Percentiles rank a stretch among this genome's conserved stretches.
Conservation (phyloP, 2,113 vertebrate genomes). For the Stomatorhinus ivindoensis region DNA sequence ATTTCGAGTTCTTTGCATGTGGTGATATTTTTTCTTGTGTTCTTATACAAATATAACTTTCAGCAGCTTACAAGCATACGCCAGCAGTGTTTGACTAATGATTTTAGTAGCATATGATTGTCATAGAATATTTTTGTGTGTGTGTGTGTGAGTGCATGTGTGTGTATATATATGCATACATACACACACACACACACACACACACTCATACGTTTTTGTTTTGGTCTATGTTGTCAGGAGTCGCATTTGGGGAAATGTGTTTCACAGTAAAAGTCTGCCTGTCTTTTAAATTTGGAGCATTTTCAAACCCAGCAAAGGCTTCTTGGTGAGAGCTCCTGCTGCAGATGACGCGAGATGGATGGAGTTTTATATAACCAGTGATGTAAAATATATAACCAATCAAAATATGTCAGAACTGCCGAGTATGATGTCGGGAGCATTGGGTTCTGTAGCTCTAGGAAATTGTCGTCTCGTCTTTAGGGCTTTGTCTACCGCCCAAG, state of each 20-base stretch:
- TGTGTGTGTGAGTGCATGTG: too few species aligned
- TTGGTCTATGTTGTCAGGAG: not conserved
- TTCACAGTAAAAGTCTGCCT: not conserved
- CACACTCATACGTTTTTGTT: not conserved
- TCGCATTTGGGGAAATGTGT: not conserved
- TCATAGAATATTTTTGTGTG: not conserved
- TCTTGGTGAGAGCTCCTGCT: not conserved
- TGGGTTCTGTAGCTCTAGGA: not conserved
- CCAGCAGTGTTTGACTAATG: not conserved
- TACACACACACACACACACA: not conserved
- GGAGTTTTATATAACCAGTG: not conserved
- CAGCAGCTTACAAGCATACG: not conserved
- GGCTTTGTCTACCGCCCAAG: not conserved
- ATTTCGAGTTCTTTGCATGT: not conserved
- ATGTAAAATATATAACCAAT: not conserved
- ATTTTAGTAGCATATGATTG: not conserved
- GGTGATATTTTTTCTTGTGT: not conserved
- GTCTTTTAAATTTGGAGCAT: not conserved
- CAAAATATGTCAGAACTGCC: constrained; percentile 1
- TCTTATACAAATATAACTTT: not conserved
- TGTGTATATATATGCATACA: not conserved
- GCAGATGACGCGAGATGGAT: not conserved
- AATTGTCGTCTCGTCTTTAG: not conserved
- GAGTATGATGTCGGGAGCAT: not conserved
- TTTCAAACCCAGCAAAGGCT: not conserved